Conservation (phyloP, 2,888 invertebrate genomes). For the Eupeodes luniger region DNA sequence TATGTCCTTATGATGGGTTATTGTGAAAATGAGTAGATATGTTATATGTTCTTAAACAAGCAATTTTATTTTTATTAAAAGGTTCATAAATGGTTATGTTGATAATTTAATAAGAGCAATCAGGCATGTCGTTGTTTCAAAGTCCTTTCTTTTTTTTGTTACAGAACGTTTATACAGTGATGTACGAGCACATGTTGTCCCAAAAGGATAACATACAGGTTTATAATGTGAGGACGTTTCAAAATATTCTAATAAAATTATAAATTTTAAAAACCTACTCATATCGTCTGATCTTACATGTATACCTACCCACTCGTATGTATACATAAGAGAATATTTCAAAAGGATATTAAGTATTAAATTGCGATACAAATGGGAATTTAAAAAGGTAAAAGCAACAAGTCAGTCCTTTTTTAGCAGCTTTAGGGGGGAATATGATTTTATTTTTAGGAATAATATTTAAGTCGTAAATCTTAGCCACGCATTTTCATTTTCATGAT, state of each 20-base stretch:
- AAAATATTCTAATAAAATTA: background rate
- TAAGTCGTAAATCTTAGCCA: background rate
- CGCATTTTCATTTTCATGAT: background rate
- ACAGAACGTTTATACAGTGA: background rate
- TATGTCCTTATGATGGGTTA: background rate
- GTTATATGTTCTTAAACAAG: background rate
- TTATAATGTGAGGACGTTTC: background rate
- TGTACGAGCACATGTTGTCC: background rate
- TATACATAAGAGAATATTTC: background rate
- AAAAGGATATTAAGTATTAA: background rate
- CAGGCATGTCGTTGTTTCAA: background rate
- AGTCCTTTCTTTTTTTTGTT: background rate
- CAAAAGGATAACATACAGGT: background rate
- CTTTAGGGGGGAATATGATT: background rate
- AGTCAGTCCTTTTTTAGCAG: no score
- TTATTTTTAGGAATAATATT: background rate
- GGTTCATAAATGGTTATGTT: background rate
- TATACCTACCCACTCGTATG: no score
- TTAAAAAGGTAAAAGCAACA: background rate
- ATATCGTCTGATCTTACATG: background rate
- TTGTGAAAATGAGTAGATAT: constrained; percentile 2
- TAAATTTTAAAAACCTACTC: background rate
- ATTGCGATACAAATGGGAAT: background rate
- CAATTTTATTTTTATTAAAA: background rate
- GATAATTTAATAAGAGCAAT: background rate